Evolutionary conservation across 2,888 invertebrate species (phyloP).

Genomic region (Vanessa cardui): DNA sequence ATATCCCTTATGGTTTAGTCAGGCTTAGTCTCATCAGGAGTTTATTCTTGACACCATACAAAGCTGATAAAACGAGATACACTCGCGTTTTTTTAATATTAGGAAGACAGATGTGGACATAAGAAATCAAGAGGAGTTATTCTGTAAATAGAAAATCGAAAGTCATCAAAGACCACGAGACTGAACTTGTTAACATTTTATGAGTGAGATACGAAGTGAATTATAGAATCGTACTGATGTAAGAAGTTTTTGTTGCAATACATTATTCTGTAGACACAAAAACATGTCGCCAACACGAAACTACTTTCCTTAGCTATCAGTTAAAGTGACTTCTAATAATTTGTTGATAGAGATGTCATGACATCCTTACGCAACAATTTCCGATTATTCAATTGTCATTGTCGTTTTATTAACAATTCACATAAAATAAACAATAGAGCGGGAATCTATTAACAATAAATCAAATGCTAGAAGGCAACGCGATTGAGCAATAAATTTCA

Average conservation of each 20-base stretch:
- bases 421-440: constrained; percentile 70
- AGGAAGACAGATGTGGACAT: too few relatives aligned
- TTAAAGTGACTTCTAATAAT: background rate
- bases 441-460: constrained; percentile 76
- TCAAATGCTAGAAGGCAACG: constrained; percentile 62
- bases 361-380: constrained; percentile 23
- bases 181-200: too few relatives aligned
- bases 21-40: too few relatives aligned
- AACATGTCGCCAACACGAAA: background rate
- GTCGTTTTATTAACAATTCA: constrained; percentile 40
- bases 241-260: background rate
- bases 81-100: too few relatives aligned
- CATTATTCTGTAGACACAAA: too few relatives aligned
- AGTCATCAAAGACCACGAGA: too few relatives aligned
- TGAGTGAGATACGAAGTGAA: too few relatives aligned
- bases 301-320: background rate
- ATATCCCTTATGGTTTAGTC: too few relatives aligned
- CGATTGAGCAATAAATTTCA: constrained; percentile 82
- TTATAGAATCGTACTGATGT: background rate
- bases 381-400: constrained; percentile 38
- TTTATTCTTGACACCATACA: too few relatives aligned
- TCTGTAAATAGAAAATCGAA: too few relatives aligned
- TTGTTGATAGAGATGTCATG: constrained; percentile 1
- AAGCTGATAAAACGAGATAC: too few relatives aligned
- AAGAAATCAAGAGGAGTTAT: too few relatives aligned